Conservation (phyloP, 2,888 invertebrate species). For the Acrobasis suavella region DNA sequence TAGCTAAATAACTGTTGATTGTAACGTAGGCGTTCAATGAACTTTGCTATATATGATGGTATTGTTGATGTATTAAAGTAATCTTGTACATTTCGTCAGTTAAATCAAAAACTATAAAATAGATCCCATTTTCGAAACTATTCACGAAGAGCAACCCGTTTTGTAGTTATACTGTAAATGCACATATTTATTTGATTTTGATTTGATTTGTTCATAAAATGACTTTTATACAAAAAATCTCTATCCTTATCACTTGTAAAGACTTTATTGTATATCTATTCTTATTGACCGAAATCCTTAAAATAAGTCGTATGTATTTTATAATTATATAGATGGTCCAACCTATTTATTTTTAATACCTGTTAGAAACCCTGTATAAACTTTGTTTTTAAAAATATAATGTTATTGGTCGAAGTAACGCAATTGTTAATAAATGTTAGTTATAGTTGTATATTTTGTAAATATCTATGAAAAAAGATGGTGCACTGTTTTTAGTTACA, state of each 20-base stretch:
- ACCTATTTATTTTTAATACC: constrained; percentile 45
- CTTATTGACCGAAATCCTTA: constrained; percentile 5
- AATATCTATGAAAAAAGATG: constrained; percentile 64
- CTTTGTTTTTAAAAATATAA: constrained; percentile 35
- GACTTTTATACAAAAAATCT: no score
- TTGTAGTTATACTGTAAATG: not conserved
- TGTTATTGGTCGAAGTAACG: constrained; percentile 43
- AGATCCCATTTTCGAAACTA: not conserved
- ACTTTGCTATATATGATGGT: constrained; percentile 40
- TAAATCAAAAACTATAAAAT: constrained; percentile 6
- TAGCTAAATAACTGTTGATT: constrained; percentile 40
- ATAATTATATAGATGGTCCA: constrained; percentile 50
- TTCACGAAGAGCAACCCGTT: not conserved
- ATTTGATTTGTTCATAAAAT: not conserved
- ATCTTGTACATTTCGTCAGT: constrained; percentile 8
- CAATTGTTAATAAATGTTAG: constrained; percentile 76
- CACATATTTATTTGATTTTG: no score
- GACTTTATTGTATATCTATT: constrained; percentile 7
- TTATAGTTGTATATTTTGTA: constrained; percentile 74
- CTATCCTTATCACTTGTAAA: not conserved
- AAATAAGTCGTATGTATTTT: constrained; percentile 2
- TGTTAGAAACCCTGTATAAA: constrained; percentile 28
- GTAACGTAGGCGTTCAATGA: constrained; percentile 34
- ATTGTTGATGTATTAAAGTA: constrained; percentile 15
- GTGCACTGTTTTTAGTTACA: constrained; percentile 68